Evolutionary conservation across 2,888 invertebrate genomes (phyloP).

Genomic region (Scaptomyza reducta): DNA sequence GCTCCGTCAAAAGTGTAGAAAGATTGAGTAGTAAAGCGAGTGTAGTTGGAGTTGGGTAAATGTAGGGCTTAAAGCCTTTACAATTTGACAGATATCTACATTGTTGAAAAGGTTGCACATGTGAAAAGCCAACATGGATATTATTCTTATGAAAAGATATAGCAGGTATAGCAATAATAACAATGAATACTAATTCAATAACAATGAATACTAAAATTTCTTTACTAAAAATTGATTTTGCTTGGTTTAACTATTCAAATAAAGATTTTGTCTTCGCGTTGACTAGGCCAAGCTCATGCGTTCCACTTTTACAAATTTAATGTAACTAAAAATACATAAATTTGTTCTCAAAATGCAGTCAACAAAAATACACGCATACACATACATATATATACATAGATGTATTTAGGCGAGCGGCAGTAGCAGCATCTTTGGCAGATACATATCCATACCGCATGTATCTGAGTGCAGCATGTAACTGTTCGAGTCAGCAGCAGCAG

Average conservation of each 20-base stretch:
- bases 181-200: neutral
- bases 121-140: neutral
- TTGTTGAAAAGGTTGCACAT: conserved; percentile 1
- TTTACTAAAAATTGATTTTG: neutral
- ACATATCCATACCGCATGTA: conserved; percentile 54
- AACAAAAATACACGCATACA: conserved; percentile 28
- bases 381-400: conserved; percentile 18
- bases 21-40: conserved; percentile 11
- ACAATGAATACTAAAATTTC: neutral
- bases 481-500: conserved; percentile 52
- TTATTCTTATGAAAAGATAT: no score
- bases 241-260: neutral
- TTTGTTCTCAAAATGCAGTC: conserved; percentile 34
- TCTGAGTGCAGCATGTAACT: conserved; percentile 60
- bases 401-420: conserved; percentile 28
- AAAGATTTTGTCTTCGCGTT: neutral
- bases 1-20: conserved; percentile 18
- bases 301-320: conserved; percentile 28
- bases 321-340: conserved; percentile 41
- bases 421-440: conserved; percentile 61
- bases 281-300: neutral
- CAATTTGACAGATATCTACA: conserved; percentile 9
- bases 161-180: no score
- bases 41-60: neutral
- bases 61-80: conserved; percentile 12